Evolutionary conservation across 2,888 invertebrate species (phyloP).

Genomic region (Torymus aiolomorphi): DNA sequence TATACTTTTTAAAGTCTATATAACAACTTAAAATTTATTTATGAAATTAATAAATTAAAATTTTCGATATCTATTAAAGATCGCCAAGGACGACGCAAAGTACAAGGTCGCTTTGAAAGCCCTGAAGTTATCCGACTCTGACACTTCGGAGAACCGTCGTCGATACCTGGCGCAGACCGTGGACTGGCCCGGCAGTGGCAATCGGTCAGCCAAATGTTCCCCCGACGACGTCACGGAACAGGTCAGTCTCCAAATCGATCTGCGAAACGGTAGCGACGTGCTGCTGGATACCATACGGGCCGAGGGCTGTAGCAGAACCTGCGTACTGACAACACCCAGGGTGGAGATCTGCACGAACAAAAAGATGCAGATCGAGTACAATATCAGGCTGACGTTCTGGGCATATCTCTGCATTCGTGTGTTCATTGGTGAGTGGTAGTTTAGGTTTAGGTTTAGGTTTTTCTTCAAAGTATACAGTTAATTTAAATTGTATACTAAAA

Average conservation of each 20-base stretch:
- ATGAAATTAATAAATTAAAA: too few relatives aligned
- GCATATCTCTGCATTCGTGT: constrained; percentile 81
- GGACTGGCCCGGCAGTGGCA: constrained; percentile 53
- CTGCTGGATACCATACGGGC: not conserved
- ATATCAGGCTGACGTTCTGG: constrained; percentile 84
- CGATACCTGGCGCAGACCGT: constrained; percentile 58
- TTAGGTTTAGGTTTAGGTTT: too few relatives aligned
- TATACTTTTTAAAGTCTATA: too few relatives aligned
- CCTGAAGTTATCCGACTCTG: constrained; percentile 60
- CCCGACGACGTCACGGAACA: not conserved
- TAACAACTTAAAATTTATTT: too few relatives aligned
- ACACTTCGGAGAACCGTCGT: constrained; percentile 59
- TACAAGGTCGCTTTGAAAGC: not conserved
- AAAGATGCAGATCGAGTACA: constrained; percentile 79
- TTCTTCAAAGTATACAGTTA: too few relatives aligned
- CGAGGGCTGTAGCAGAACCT: constrained; percentile 70
- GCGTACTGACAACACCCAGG: constrained; percentile 79
- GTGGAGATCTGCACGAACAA: constrained; percentile 79
- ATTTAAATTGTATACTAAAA: too few relatives aligned
- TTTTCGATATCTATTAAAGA: too few relatives aligned
- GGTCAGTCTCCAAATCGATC: constrained; percentile 1
- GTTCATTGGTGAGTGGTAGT: constrained; percentile 68
- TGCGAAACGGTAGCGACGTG: too few relatives aligned
- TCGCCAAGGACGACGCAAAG: not conserved
- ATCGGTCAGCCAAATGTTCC: not conserved